Evolutionary conservation across 2,797 vertebrate species (phyloP), one percentile per base, ranked within the genome.

Genomic region (Sarcophilus harrisii): DNA sequence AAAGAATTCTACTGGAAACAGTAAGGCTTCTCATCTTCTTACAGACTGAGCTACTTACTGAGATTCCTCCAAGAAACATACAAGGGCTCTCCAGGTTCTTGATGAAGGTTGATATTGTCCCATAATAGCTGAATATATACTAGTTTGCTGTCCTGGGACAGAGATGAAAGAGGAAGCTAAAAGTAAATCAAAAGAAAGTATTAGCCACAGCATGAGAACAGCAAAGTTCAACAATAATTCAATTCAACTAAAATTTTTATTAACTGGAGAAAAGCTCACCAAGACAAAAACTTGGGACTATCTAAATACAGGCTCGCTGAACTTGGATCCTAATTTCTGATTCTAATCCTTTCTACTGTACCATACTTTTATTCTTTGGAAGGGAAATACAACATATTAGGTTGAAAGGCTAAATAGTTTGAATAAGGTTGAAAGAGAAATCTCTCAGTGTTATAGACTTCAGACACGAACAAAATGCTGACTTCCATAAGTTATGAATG

Each of bases 51-150:
- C 96, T 96, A 99, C 99, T 99, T 98, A 99, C 99, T 99, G 91
- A 99, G 98, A 93, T 98, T 99, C 96, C 99, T 99, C 99, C 99
- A 99, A 73, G 99, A 99, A 92, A 99, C 98, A 98, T 99, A 99
- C 1, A 99, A 99, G 2, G 99, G 99, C 14, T 99, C 99, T 87
- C 99, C 99, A 0, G 98, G 99, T 91, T 99, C 99, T 97, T 99
- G 99, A 97, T 99, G 99, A 93, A 99, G 99, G 97, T 99, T 99
- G 97, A 99, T 99, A 97, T 99, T 99, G 98, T 99, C 99, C 99
- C 99, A 99, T 54, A 99, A 98, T 55, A 99, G 98, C 96, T 99
- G 99, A 95, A 99, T 98, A 57, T 98, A 99, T 0, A 99, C 99
- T 94, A 99, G 99, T 98, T 99, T 99, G 98, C 99, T 99, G 98